Evolutionary conservation across 2,888 invertebrate species (phyloP).

Genomic region (Parthenolecanium corni): DNA sequence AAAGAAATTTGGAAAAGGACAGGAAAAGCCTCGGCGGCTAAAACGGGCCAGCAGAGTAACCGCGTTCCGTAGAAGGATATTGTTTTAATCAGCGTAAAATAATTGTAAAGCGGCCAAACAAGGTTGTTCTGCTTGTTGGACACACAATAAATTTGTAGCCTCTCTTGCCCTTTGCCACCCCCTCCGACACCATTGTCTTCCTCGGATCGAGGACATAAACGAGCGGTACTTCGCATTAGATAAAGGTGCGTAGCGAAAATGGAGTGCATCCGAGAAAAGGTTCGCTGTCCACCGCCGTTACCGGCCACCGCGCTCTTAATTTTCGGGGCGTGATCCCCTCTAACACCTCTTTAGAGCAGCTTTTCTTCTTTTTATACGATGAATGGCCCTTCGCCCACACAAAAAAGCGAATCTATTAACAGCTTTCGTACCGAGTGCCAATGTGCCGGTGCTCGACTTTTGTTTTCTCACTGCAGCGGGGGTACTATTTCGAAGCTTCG

Average conservation of each 20-base stretch:
- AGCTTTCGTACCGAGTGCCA: constrained; percentile 20
- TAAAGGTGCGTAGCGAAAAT: constrained; percentile 3
- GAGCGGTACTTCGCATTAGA: background rate
- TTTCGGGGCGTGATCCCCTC: constrained; percentile 12
- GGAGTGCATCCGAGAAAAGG: constrained; percentile 7
- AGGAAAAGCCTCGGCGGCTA: too few relatives aligned
- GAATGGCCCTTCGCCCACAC: background rate
- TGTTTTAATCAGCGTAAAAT: constrained; percentile 29
- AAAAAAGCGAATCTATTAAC: constrained; percentile 14
- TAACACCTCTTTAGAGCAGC: constrained; percentile 15
- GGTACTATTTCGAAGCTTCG: too few relatives aligned
- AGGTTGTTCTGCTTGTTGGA: constrained; percentile 28
- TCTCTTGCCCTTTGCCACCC: constrained; percentile 3
- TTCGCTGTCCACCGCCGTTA: constrained; percentile 23
- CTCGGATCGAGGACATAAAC: background rate
- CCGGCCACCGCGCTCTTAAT: constrained; percentile 17
- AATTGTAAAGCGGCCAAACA: constrained; percentile 26
- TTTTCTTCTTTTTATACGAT: background rate
- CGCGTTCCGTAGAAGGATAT: constrained; percentile 5
- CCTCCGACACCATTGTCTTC: background rate
- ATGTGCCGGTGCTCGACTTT: constrained; percentile 14
- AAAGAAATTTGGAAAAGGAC: too few relatives aligned
- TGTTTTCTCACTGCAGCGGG: background rate
- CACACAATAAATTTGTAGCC: constrained; percentile 27
- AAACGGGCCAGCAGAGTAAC: background rate